phyloP scores from a whole-genome alignment of 2,797 vertebrate genomes.

The Masticophis lateralis region DNA sequence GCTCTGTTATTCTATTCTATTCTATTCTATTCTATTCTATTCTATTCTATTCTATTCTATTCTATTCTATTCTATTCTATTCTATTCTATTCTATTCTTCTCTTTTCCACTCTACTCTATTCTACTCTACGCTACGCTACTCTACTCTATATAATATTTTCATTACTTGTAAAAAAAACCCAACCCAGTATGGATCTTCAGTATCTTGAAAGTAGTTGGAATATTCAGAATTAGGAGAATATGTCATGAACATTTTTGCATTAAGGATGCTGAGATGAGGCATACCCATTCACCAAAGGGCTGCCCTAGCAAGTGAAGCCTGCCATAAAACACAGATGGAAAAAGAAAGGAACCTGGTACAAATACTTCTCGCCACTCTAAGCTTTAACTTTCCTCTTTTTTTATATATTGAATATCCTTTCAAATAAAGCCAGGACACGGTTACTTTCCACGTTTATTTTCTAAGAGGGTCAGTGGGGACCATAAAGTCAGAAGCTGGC shows the following conservation, averaged over 20 bases:
- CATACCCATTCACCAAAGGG: neutral
- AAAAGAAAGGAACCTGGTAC: neutral
- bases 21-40: no score
- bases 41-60: no score
- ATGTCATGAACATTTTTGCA: neutral
- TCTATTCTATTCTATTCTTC: accelerated
- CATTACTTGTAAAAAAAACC: neutral
- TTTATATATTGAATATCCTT: neutral
- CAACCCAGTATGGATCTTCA: neutral
- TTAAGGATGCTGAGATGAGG: neutral
- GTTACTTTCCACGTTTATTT: neutral
- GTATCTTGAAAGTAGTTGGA: neutral
- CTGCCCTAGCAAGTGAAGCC: neutral
- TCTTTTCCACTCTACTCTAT: no score
- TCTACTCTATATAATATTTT: neutral
- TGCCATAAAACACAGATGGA: neutral
- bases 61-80: no score
- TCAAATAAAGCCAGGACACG: neutral
- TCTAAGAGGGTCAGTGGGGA: neutral
- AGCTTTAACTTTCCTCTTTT: neutral
- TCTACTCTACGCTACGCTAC: no score
- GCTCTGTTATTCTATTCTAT: no score
- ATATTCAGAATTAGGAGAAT: neutral
- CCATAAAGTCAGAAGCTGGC: neutral
- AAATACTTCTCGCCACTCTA: neutral